Evolutionary conservation across 2,888 invertebrate genomes (phyloP).

Genomic region (Holacanthella duospinosa): DNA sequence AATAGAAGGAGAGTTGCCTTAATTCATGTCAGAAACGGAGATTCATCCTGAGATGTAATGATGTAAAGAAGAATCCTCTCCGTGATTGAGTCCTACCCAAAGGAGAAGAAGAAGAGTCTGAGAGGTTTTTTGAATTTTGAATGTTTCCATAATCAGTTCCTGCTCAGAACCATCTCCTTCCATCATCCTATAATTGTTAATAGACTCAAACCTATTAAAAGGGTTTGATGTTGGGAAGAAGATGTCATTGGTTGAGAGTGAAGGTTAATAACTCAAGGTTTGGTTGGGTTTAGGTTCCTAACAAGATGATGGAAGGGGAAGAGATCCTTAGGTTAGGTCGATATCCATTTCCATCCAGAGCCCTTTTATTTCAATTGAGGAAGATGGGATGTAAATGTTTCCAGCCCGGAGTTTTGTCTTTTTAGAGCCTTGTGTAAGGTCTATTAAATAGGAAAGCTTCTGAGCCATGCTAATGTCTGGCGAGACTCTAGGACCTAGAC

Average conservation of each 20-base stretch:
- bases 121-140: too few species aligned
- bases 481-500: not conserved
- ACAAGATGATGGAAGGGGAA: not conserved
- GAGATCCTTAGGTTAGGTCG: too few species aligned
- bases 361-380: not conserved
- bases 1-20: not conserved
- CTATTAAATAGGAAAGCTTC: not conserved
- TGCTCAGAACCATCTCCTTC: not conserved
- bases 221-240: not conserved
- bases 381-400: not conserved
- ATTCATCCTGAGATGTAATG: not conserved
- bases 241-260: not conserved
- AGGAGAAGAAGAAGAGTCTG: too few species aligned
- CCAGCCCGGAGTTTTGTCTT: not conserved
- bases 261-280: conserved; percentile 1
- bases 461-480: not conserved
- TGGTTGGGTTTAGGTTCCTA: not conserved
- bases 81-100: not conserved
- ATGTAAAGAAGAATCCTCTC: not conserved
- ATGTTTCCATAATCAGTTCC: not conserved
- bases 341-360: too few species aligned
- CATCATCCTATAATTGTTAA: not conserved
- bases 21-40: not conserved
- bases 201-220: not conserved
- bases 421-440: not conserved